Evolutionary conservation across 35 echinoderm and acorn worm species (phyloP), one percentile per base, ranked within the genome.

Genomic region (Patiria miniata): DNA sequence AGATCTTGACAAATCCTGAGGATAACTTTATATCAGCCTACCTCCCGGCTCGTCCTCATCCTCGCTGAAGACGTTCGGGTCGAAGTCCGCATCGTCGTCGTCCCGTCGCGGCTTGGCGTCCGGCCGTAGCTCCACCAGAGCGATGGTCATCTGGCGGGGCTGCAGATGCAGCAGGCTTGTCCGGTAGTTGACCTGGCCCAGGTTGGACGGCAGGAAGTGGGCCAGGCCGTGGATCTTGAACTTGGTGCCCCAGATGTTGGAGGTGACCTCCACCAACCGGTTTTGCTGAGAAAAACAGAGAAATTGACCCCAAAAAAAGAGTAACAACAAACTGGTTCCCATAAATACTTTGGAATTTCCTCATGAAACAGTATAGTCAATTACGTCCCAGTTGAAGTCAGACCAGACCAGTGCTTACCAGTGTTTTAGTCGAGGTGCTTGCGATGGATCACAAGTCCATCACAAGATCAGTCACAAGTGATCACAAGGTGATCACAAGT

Each of bases 231-330:
- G 92, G 47, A 98, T 94, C 86, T 98, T 98, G 79, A 98, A 98
- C 68, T 98, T 98, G 0, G 96, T 98, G 39, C 96, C 96, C 96
- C 96, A 98, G 78, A 98, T 98, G 59, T 98, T 98, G 59, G 96
- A 98, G 5, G 96, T 98, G 14, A 98, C 96, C 51, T 90, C 96
- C 38, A 98, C 92, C 30, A 98, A 73, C 10, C 86, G 83, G 30
- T 87, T 92, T 85, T 86, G 85, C 96, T 98, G 85, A 16, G 61
- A 81, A n/a, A 78, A 38, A 39, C 44, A 29, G 33, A 69, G n/a
- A 38, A 82, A 52, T 36, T 5, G 78, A 61, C 15, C n/a, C n/a
- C n/a, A n/a, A n/a, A n/a, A n/a, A n/a, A n/a, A n/a, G n/a, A n/a
- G n/a, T n/a, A n/a, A n/a, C n/a, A n/a, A n/a, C n/a, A n/a, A n/a